Evolutionary conservation across 2,797 vertebrate genomes (phyloP), one percentile per base, ranked within the genome.

Genomic region (Peromyscus melanophrys): DNA sequence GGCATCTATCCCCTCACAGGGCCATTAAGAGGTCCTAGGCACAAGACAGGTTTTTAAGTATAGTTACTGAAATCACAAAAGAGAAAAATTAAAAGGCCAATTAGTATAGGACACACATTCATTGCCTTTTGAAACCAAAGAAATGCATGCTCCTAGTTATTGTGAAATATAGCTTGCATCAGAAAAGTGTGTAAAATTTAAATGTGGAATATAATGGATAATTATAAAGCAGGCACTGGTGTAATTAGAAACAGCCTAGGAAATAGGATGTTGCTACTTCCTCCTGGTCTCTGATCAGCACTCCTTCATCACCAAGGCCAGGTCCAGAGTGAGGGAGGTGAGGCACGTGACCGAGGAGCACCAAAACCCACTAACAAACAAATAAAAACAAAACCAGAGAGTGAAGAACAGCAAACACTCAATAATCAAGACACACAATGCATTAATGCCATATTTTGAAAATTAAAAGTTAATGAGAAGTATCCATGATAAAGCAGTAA

Each of bases 41-140:
- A 82, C 19, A 6, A 13, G 55, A 17, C 65, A 80, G 69, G 31
- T 61, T 89, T 91, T 94, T 94, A 80, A 91, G 55, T 85, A 89
- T 80, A 31, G 10, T 89, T 76, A 91, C 49, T 57, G 73, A 95
- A 93, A 59, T 92, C 23, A 75, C 69, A 92, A 77, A 94, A 89
- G 69, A 95, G 27, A 40, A 95, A 76, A 96, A 81, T 63, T 59
- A n/a, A 73, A 95, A 77, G n/a, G 49, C 8, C 31, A 93, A 6
- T 75, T 95, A 95, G 55, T 84, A 57, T 75, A 23, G 80, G 81
- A 93, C 92, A 82, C 21, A 40, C 57, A 8, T 82, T 90, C 69
- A 29, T 25, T 81, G 90, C 8, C 63, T 90, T 69, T 94, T 76
- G 84, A 96, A 92, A 94, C 49, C 46, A 93, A 94, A 94, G 63